Conservation (phyloP, 2,797 vertebrate species). For the Chiloscyllium punctatum region DNA sequence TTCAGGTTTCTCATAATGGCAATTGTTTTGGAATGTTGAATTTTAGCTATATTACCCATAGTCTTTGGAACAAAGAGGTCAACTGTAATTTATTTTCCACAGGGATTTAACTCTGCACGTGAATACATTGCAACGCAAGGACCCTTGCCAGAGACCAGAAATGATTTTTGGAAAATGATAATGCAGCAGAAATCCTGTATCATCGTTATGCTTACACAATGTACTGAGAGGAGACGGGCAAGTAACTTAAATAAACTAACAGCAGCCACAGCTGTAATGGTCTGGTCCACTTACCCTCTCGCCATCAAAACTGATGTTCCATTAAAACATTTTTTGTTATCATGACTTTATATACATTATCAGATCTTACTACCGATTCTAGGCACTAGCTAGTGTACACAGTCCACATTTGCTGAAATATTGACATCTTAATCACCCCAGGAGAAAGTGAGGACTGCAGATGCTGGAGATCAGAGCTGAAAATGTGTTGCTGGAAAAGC, state of each 20-base stretch:
- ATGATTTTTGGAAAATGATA: constrained; percentile 97
- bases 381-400: neutral
- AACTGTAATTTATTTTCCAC: neutral
- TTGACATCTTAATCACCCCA: neutral
- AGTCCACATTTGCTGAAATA: neutral
- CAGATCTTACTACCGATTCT: neutral
- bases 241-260: constrained; percentile 43
- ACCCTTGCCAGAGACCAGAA: constrained; percentile 85
- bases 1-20: neutral
- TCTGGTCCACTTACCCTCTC: no score
- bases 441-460: no score
- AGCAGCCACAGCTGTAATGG: no score
- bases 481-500: no score
- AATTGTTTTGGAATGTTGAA: neutral
- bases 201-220: constrained; percentile 94
- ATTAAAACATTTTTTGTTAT: neutral
- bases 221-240: constrained; percentile 87
- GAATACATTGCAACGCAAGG: constrained; percentile 96
- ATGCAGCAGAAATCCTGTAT: constrained; percentile 83
- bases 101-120: constrained; percentile 80
- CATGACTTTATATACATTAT: neutral
- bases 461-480: no score
- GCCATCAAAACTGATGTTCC: neutral
- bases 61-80: neutral
- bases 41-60: neutral